Evolutionary conservation across 1,140 invertebrate genomes (phyloP).

Genomic region (Tigriopus japonicus): DNA sequence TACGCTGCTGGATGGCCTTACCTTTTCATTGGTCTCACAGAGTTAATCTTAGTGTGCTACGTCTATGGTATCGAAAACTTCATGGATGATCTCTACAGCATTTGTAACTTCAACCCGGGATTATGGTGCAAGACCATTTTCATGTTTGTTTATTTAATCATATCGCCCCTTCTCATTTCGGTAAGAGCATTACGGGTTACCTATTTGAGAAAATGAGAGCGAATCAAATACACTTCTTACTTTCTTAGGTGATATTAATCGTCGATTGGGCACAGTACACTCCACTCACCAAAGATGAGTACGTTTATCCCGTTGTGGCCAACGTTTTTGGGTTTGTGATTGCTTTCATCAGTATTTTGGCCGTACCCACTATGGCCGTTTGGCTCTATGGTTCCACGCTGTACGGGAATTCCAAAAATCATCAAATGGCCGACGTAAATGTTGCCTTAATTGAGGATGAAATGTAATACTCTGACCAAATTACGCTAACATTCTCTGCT

Average conservation of each 20-base stretch:
- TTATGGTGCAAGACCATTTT: background rate
- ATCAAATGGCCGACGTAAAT: background rate
- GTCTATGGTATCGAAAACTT: slow-evolving; percentile 61
- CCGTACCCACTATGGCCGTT: background rate
- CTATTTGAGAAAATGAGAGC: no score
- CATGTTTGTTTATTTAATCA: background rate
- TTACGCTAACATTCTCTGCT: background rate
- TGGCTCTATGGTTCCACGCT: no score
- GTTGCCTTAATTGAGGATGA: background rate
- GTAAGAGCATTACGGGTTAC: background rate
- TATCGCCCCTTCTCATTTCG: background rate
- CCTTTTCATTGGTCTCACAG: slow-evolving; percentile 52
- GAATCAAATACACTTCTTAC: no score
- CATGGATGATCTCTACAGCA: slow-evolving; percentile 49
- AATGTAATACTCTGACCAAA: background rate
- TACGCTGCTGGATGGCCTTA: slow-evolving; percentile 73
- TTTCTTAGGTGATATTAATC: background rate
- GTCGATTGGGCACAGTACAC: background rate
- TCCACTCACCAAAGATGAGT: background rate
- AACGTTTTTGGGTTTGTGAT: background rate
- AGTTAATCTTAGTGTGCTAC: slow-evolving; percentile 57
- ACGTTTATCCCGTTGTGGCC: background rate
- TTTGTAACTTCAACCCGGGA: slow-evolving; percentile 29
- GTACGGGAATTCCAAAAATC: no score
- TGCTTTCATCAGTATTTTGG: background rate